Evolutionary conservation across 30 jellyfish, hydroid and myxozoan species (phyloP).

Genomic region (Chrysaora quinquecirrha): DNA sequence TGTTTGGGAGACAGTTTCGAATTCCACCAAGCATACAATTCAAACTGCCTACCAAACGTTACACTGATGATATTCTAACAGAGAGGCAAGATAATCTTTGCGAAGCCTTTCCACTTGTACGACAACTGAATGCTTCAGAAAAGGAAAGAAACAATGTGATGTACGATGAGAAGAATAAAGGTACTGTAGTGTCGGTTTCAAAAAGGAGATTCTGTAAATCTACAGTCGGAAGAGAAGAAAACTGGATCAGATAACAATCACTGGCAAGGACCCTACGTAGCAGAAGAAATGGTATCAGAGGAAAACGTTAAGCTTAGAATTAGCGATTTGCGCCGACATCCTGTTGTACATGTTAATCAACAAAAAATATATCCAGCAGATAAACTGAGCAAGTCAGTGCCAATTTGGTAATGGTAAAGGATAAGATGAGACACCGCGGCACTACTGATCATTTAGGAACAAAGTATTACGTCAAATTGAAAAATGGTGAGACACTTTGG

Average conservation of each 20-base stretch:
- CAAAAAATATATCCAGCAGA: not conserved
- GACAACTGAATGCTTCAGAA: not conserved
- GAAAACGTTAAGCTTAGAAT: not conserved
- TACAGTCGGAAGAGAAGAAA: not conserved
- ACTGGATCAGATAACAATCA: not conserved
- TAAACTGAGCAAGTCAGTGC: not conserved
- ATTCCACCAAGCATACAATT: not conserved
- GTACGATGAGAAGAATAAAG: not conserved
- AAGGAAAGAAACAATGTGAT: not conserved
- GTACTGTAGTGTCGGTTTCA: no score
- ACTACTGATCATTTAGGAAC: no score
- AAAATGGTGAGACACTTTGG: no score
- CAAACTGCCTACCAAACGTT: not conserved
- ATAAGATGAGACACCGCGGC: no score
- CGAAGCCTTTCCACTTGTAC: not conserved
- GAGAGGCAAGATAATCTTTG: not conserved
- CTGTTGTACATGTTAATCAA: not conserved
- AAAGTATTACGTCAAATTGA: no score
- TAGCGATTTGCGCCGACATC: not conserved
- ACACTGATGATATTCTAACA: not conserved
- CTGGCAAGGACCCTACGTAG: not conserved
- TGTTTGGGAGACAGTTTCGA: not conserved
- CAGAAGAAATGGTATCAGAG: not conserved
- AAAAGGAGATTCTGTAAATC: not conserved
- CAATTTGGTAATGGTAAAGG: no score